Base-by-base conservation (phyloP, 2,797 vertebrate genomes). In the Enteromius trimaculatus region DNA sequence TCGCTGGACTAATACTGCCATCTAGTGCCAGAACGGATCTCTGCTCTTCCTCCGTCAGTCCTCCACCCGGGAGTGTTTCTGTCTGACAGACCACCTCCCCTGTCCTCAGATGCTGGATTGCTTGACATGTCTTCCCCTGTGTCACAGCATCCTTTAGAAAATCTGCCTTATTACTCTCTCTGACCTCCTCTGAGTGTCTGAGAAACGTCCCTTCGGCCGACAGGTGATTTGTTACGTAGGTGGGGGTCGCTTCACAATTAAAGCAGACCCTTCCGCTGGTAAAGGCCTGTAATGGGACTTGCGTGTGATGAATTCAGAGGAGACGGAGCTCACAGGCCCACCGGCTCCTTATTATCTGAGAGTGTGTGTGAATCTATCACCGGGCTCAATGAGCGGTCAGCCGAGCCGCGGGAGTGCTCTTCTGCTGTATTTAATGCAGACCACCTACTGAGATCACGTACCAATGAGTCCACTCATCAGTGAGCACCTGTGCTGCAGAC, bases 331-430 rank as follows among this genome's bases (percentile, higher is more conserved):
- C 29, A 83, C 88, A 91, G 89, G 92, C 89, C 92, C 92, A 86
- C 89, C 87, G 92, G 92, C 92, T 90, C 92, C 93, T 94, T 94
- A 94, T 95, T 94, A 94, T 94, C 91, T 90, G 85, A 91, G 86
- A 88, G 87, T 89, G 89, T 62, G 21, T 78, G 84, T 80, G 85
- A 85, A 87, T 88, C 81, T 77, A 86, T 88, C 85, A 88, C 77
- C 3, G 9, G 16, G 42, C 80, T 88, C 76, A 88, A 85, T 85
- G 78, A 87, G 79, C 79, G 29, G 70, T 66, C 71, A 83, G 47
- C 68, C 21, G 37, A 78, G 79, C 85, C 70, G 75, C 31, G 71
- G 72, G 31, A 21, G 51, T 51, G 39, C 65, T 37, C 81, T 26
- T 53, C 55, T 64, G 9, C 79, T 84, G 78, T 84, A 81, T 84